A percentile compares a stretch with the other conserved stretches of the same genome.
Conservation (phyloP, 1,140 invertebrate species). For the Mizuhopecten yessoensis region DNA sequence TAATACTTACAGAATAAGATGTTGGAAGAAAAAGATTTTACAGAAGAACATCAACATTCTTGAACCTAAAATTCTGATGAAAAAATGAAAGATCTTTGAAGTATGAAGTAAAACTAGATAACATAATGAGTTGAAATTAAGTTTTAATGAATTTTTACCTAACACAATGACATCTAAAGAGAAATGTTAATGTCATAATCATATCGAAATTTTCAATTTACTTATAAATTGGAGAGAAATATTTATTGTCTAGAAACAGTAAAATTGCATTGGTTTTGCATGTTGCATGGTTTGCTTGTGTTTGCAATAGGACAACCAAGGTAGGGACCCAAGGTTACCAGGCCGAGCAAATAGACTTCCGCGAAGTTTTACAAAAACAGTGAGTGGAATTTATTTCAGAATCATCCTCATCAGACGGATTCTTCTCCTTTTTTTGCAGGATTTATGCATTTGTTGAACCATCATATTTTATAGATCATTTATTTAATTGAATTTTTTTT, state of each 20-base stretch:
- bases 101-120: too few relatives aligned
- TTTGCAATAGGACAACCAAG: neutral
- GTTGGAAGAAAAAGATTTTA: neutral
- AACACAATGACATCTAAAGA: too few relatives aligned
- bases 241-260: neutral
- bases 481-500: too few relatives aligned
- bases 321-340: neutral
- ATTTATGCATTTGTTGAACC: neutral
- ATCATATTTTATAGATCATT: too few relatives aligned
- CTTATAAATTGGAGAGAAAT: too few relatives aligned
- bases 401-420: neutral
- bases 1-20: too few relatives aligned
- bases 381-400: conserved; percentile 8
- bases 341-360: neutral
- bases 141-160: too few relatives aligned
- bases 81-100: too few relatives aligned
- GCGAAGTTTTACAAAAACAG: neutral
- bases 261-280: neutral
- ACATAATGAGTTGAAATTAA: too few relatives aligned
- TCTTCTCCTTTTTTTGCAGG: neutral
- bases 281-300: conserved; percentile 30
- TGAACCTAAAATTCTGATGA: too few relatives aligned
- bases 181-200: too few relatives aligned
- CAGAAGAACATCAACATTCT: neutral
- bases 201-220: too few relatives aligned